A percentile compares a stretch with the other conserved stretches of the same genome.
These are phyloP conservation scores for Anagrus nilaparvatae DNA, from an alignment of 1,140 invertebrate species.

Conservation along the genomic window DNA sequence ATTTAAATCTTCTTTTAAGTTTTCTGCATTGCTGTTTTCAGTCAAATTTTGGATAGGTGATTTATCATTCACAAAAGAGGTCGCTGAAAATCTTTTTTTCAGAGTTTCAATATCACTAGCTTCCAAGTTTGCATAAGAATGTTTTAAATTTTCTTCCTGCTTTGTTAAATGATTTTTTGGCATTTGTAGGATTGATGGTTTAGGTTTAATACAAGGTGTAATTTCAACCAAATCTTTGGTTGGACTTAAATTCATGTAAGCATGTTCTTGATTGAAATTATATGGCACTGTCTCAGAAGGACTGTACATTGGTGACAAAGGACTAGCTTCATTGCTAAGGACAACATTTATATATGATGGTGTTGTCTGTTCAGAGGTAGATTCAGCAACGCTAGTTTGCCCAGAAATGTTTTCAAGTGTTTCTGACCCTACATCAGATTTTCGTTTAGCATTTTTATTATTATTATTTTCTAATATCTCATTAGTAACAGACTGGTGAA, in stretches of 20 bases:
- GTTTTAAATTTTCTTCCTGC: conserved; percentile 35
- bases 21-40: conserved; percentile 32
- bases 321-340: conserved; percentile 27
- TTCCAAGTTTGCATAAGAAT: conserved; percentile 58
- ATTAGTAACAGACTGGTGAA: conserved; percentile 25
- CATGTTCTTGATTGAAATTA: conserved; percentile 26
- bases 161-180: conserved; percentile 1
- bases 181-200: conserved; percentile 4
- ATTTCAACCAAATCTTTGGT: conserved; percentile 20
- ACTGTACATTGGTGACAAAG: conserved; percentile 31
- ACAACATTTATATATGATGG: conserved; percentile 38
- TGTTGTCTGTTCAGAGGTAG: conserved; percentile 16
- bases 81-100: conserved; percentile 31
- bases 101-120: conserved; percentile 47
- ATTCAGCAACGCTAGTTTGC: too few relatives aligned
- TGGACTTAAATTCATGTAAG: conserved; percentile 58
- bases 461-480: conserved; percentile 38
- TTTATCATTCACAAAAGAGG: conserved; percentile 34
- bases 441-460: conserved; percentile 32
- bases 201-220: not conserved
- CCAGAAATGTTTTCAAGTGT: too few relatives aligned
- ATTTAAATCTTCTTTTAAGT: conserved; percentile 61
- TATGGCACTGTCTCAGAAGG: not conserved
- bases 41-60: conserved; percentile 40
- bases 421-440: too few relatives aligned